Percentiles rank a stretch among this genome's conserved stretches.
These are phyloP conservation scores for Hypomesus transpacificus DNA, from an alignment of 2,113 vertebrate species.

Conservation along the genomic window DNA sequence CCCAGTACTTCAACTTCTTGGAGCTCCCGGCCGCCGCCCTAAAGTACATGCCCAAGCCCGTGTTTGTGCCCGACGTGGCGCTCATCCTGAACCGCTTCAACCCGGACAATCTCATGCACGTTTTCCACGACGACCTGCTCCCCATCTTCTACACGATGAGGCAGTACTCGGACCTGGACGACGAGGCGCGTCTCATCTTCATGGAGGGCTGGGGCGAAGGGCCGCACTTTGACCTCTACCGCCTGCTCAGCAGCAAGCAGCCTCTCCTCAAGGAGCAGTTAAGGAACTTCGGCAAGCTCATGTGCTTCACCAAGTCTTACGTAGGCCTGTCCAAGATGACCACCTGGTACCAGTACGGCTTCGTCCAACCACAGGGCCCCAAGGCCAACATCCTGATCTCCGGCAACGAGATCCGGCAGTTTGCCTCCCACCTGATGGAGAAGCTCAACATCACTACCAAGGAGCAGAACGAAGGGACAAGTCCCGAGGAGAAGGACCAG, in stretches of 20 bases:
- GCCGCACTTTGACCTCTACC: conserved; percentile 90
- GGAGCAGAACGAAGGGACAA: conserved; percentile 17
- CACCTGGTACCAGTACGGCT: conserved; percentile 98
- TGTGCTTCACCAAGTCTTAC: conserved; percentile 93
- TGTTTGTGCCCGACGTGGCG: conserved; percentile 91
- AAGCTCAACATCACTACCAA: conserved; percentile 79
- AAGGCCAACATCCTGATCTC: conserved; percentile 96
- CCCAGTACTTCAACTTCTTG: conserved; percentile 97
- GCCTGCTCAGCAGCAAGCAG: conserved; percentile 88
- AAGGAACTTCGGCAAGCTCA: conserved; percentile 85
- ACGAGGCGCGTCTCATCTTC: conserved; percentile 87
- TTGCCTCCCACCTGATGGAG: conserved; percentile 77
- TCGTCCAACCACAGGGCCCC: conserved; percentile 94
- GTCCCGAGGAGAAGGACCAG: conserved; percentile 66
- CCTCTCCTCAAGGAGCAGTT: conserved; percentile 90
- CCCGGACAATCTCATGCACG: conserved; percentile 96
- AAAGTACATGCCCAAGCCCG: conserved; percentile 91
- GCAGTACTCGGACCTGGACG: conserved; percentile 86
- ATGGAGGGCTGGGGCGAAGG: conserved; percentile 97
- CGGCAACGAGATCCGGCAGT: conserved; percentile 90
- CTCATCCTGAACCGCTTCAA: conserved; percentile 95
- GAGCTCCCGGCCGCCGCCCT: conserved; percentile 89
- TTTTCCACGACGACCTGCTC: conserved; percentile 95
- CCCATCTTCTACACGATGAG: conserved; percentile 94
- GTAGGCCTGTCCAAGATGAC: conserved; percentile 94